A percentile compares a stretch with the other conserved stretches of the same genome.
These are phyloP conservation scores for Teinopalpus imperialis DNA, from an alignment of 2,888 invertebrate species.

Conservation along the genomic window DNA sequence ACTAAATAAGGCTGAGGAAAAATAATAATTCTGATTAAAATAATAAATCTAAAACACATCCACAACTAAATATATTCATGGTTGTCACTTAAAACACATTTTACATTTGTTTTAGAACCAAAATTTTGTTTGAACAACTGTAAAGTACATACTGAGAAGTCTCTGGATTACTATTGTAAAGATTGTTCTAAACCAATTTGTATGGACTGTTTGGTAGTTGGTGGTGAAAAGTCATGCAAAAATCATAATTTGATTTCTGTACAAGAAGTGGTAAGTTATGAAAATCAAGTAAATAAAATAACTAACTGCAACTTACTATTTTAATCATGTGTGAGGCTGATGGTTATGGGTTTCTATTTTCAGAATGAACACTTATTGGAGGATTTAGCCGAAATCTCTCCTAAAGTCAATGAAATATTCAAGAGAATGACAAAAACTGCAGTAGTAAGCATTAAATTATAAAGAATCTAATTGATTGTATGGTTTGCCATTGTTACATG, in stretches of 20 bases:
- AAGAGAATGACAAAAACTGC: conserved; percentile 70
- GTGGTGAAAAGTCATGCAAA: conserved; percentile 68
- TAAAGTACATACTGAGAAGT: conserved; percentile 54
- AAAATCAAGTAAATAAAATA: no score
- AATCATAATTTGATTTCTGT: conserved; percentile 62
- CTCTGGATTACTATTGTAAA: conserved; percentile 65
- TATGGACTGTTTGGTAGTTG: conserved; percentile 70
- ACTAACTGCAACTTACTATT: no score
- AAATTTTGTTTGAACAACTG: conserved; percentile 43
- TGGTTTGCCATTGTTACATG: no score
- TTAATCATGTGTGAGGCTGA: no score
- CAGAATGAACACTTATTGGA: conserved; percentile 60
- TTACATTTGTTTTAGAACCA: conserved; percentile 41
- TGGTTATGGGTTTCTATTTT: conserved; percentile 36
- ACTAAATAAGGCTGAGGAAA: no score
- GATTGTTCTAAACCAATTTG: conserved; percentile 63
- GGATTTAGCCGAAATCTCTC: conserved; percentile 49
- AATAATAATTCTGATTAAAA: no score
- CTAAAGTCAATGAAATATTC: conserved; percentile 65
- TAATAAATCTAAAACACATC: no score
- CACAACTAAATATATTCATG: no score
- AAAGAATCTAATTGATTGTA: no score
- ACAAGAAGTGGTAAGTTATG: conserved; percentile 58
- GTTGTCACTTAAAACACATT: no score
- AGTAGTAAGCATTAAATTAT: conserved; percentile 52